phyloP scores from a whole-genome alignment of 2,797 vertebrate species.

The Phoebastria nigripes region DNA sequence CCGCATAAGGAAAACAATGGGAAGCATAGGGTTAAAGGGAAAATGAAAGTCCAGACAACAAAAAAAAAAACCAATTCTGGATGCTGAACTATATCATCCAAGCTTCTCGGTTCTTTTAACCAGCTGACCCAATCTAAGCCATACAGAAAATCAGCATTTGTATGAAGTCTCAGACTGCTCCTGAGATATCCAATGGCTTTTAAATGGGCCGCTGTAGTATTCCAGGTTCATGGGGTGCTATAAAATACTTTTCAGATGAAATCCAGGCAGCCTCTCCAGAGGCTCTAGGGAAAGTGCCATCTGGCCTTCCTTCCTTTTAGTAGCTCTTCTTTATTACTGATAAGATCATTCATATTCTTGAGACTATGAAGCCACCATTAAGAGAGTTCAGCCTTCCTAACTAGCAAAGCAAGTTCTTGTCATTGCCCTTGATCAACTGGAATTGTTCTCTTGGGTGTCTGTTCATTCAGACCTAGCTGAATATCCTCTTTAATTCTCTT shows the following conservation, averaged over 20 bases:
- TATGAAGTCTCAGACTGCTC: not conserved
- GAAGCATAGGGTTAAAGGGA: not conserved
- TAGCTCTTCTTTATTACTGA: slow-evolving; percentile 10
- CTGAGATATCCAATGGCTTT: not conserved
- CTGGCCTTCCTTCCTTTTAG: slow-evolving; percentile 10
- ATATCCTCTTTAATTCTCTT: not conserved
- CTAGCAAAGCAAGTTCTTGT: slow-evolving; percentile 17
- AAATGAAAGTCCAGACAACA: not conserved
- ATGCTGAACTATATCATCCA: not conserved
- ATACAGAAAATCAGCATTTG: not conserved
- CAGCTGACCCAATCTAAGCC: not conserved
- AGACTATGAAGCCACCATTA: not conserved
- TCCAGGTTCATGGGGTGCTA: not conserved
- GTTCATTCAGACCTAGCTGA: not conserved
- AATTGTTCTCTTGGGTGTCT: not conserved
- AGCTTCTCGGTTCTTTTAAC: not conserved
- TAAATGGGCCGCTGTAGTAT: not conserved
- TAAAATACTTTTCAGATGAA: slow-evolving; percentile 33
- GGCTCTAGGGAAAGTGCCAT: not conserved
- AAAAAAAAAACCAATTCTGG: not conserved
- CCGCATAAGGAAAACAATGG: not conserved
- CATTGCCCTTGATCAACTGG: not conserved
- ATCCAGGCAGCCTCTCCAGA: not conserved
- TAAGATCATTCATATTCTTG: slow-evolving; percentile 11
- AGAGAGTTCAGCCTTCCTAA: not conserved